Evolutionary conservation across 2,113 vertebrate genomes (phyloP).

Genomic region (Panthera uncia): DNA sequence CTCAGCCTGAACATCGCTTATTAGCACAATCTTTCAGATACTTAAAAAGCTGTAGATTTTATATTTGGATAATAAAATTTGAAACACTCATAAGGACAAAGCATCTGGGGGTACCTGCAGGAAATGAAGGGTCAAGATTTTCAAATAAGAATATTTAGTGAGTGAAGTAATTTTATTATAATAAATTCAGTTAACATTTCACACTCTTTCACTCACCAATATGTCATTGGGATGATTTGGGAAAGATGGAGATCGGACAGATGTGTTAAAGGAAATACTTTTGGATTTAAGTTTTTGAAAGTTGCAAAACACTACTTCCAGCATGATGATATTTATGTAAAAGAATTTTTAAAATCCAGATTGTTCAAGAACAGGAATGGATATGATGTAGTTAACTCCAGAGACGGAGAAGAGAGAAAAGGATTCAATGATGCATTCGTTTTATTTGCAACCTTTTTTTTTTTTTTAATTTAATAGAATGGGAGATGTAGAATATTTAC

Average conservation of each 20-base stretch:
- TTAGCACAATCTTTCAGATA: conserved; percentile 21
- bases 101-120: neutral
- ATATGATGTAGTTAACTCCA: neutral
- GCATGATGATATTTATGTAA: neutral
- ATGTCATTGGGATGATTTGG: neutral
- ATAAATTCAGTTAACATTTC: neutral
- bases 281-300: conserved; percentile 29
- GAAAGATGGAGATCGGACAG: neutral
- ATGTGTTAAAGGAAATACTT: neutral
- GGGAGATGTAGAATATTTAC: neutral
- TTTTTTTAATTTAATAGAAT: neutral
- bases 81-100: neutral
- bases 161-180: neutral
- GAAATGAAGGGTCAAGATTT: neutral
- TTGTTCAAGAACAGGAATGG: neutral
- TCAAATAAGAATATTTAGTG: neutral
- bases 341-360: neutral
- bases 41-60: neutral
- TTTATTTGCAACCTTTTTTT: neutral
- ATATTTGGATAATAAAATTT: neutral
- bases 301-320: neutral
- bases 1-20: neutral
- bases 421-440: fast-evolving
- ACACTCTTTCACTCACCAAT: neutral
- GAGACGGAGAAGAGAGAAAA: neutral